phyloP scores from a whole-genome alignment of 2,888 invertebrate species.

The Erannis defoliaria region DNA sequence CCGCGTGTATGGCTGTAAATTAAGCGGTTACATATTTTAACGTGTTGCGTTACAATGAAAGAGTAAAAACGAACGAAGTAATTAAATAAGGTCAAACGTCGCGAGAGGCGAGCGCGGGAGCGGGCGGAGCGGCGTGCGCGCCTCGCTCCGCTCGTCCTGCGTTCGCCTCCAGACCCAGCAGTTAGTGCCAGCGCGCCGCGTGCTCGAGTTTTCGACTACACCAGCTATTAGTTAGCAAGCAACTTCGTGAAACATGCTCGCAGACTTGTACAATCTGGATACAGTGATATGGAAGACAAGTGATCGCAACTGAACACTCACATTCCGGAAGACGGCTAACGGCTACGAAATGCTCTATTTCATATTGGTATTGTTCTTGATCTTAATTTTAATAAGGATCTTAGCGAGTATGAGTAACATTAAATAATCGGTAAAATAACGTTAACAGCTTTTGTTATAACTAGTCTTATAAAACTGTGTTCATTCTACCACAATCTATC shows the following conservation, averaged over 20 bases:
- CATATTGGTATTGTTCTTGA: conserved; percentile 9
- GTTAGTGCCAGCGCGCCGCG: conserved; percentile 62
- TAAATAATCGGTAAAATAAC: background rate
- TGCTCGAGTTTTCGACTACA: conserved; percentile 52
- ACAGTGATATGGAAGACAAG: conserved; percentile 30
- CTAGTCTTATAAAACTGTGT: background rate
- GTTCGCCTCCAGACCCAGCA: conserved; percentile 62
- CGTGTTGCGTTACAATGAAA: conserved; percentile 79
- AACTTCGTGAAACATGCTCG: conserved; percentile 35
- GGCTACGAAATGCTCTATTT: conserved; percentile 5
- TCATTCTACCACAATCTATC: background rate
- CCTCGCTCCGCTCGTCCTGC: conserved; percentile 56
- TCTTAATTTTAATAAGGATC: conserved; percentile 11
- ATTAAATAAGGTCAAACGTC: conserved; percentile 86
- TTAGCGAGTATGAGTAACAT: conserved; percentile 12
- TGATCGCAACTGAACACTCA: conserved; percentile 20
- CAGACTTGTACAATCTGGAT: conserved; percentile 12
- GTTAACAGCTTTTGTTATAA: background rate
- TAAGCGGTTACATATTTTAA: conserved; percentile 80
- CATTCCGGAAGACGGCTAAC: conserved; percentile 7
- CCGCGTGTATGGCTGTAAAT: conserved; percentile 75
- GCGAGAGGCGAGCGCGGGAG: conserved; percentile 60
- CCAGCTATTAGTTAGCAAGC: conserved; percentile 45
- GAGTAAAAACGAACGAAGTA: conserved; percentile 85
- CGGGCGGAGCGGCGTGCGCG: conserved; percentile 35